phyloP scores from a whole-genome alignment of 2,888 invertebrate species.

The Ptychoptera contaminata region DNA sequence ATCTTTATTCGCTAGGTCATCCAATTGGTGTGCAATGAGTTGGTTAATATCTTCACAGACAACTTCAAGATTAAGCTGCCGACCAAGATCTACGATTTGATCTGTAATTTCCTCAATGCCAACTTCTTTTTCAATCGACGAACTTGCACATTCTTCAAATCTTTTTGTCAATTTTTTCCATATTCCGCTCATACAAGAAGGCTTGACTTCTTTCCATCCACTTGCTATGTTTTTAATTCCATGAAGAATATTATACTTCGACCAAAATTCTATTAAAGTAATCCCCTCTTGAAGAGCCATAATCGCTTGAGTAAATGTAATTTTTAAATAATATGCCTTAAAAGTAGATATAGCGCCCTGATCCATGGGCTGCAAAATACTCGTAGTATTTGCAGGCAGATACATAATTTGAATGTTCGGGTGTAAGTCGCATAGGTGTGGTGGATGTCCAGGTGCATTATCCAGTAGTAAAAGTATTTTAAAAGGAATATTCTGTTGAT shows the following conservation, averaged over 20 bases:
- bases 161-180: conserved; percentile 2
- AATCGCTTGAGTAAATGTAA: conserved; percentile 2
- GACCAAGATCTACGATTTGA: conserved; percentile 1
- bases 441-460: conserved; percentile 1
- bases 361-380: conserved; percentile 1
- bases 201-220: conserved; percentile 3
- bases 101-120: conserved; percentile 1
- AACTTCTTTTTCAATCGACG: conserved; percentile 1
- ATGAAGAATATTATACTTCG: conserved; percentile 1
- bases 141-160: conserved; percentile 2
- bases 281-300: conserved; percentile 3
- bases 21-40: conserved; percentile 1
- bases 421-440: conserved; percentile 1
- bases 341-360: conserved; percentile 1
- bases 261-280: conserved; percentile 2
- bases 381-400: conserved; percentile 1
- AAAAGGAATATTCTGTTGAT: background rate
- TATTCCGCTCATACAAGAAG: background rate
- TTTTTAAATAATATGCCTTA: conserved; percentile 3
- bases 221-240: conserved; percentile 2
- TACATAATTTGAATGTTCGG: conserved; percentile 1
- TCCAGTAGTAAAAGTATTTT: conserved; percentile 1
- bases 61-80: background rate
- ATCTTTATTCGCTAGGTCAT: background rate
- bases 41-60: conserved; percentile 1